Base-by-base conservation (phyloP, 2,797 vertebrate species). In the Ibycter americanus region DNA sequence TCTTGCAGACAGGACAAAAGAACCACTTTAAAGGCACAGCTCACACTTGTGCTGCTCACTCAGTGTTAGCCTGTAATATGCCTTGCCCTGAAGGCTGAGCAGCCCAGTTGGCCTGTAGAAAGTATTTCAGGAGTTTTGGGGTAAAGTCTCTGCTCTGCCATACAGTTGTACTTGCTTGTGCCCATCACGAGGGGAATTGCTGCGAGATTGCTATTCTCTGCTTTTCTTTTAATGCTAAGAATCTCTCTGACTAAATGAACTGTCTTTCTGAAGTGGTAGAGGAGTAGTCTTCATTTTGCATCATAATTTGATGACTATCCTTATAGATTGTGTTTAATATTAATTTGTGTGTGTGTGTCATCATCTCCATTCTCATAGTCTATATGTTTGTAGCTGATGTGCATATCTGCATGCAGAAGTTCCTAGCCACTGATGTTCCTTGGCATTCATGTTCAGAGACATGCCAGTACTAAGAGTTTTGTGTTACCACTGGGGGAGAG, bases 1-100 rank as follows among this genome's bases (percentile, higher is more conserved):
- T 96, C 96, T 97, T 97, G 82, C 89, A 88, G 95, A 95, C 71
- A 96, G 94, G 90, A 83, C 79, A 91, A 92, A 92, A 96, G 94
- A 97, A 42, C 23, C 27, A 42, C 70, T 88, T 40, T 46, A 70
- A 82, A 96, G 81, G 68, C 65, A 56, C 29, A 90, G 82, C 56
- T 87, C 67, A 87, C 10, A 9, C 46, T 66, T 62, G 23, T 59
- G 65, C 25, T 72, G 81, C 58, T 74, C 7, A 15, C 71, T 51
- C 8, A 3, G 42, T 74, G 27, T 51, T 84, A 77, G n/a, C 23
- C 16, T 63, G 34, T 77, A 9, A 38, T 4, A 36, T 38, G 31
- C 40, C 27, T 71, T 55, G n/a, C 49, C 65, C 54, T 61, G 82
- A 26, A 38, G 80, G 65, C 79, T 68, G 52, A 88, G 51, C 38